Conservation (phyloP, 1,140 invertebrate genomes). For the Apis mellifera region Amel_HAv3.1 CM009933.2:8429501-8430000, state of each 20-base stretch:
- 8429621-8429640: not conserved
- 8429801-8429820: slow-evolving; percentile 23
- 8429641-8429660: not conserved
- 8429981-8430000: not conserved
- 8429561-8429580: too few species aligned
- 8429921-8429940: slow-evolving; percentile 13
- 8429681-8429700: not conserved
- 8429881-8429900: slow-evolving; percentile 31
- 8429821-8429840: not conserved
- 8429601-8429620: too few species aligned
- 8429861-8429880: slow-evolving; percentile 30
- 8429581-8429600: too few species aligned
- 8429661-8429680: not conserved
- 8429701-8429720: slow-evolving; percentile 11
- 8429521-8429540: too few species aligned
- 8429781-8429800: slow-evolving; percentile 22
- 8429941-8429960: not conserved
- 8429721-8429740: slow-evolving; percentile 55
- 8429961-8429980: not conserved
- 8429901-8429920: slow-evolving; percentile 26
- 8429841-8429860: not conserved
- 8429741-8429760: not conserved
- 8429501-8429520: too few species aligned
- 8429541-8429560: too few species aligned
- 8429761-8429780: not conserved